These are phyloP conservation scores for Morelia viridis DNA, from an alignment of 2,797 vertebrate genomes.

Conservation along the genomic window DNA sequence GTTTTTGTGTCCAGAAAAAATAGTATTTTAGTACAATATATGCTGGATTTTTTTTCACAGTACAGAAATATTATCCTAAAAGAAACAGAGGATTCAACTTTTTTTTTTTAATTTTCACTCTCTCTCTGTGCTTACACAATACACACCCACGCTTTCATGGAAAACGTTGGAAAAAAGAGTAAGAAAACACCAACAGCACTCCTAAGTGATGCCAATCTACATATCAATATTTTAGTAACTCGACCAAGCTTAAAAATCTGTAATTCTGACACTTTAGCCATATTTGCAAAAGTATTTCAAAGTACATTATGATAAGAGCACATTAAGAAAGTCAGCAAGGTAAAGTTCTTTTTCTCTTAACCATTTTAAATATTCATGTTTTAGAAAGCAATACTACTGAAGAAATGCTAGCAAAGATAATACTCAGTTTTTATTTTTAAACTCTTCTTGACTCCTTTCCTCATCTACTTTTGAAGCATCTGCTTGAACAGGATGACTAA, in stretches of 20 bases:
- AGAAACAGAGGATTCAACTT: not conserved
- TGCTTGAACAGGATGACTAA: slow-evolving; percentile 73
- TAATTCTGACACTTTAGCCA: not conserved
- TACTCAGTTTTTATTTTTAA: slow-evolving; percentile 24
- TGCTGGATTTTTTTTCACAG: not conserved
- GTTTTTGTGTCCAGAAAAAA: not conserved
- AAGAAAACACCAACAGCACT: not conserved
- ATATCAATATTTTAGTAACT: not conserved
- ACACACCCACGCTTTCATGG: not conserved
- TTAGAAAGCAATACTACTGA: not conserved
- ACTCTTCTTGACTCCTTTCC: slow-evolving; percentile 50
- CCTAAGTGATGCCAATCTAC: not conserved
- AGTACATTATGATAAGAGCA: not conserved
- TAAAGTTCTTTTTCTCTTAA: not conserved
- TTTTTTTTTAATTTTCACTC: not conserved
- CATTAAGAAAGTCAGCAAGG: slow-evolving; percentile 17
- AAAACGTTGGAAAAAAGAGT: not conserved
- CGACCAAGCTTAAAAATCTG: not conserved
- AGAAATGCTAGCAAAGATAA: slow-evolving; percentile 17
- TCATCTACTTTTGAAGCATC: slow-evolving; percentile 59
- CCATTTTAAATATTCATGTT: slow-evolving; percentile 25
- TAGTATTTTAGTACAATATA: not conserved
- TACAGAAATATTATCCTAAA: not conserved
- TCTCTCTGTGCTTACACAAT: not conserved
- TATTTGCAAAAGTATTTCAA: not conserved